Conservation (phyloP, 2,888 invertebrate species). For the Cataglyphis livida region DNA sequence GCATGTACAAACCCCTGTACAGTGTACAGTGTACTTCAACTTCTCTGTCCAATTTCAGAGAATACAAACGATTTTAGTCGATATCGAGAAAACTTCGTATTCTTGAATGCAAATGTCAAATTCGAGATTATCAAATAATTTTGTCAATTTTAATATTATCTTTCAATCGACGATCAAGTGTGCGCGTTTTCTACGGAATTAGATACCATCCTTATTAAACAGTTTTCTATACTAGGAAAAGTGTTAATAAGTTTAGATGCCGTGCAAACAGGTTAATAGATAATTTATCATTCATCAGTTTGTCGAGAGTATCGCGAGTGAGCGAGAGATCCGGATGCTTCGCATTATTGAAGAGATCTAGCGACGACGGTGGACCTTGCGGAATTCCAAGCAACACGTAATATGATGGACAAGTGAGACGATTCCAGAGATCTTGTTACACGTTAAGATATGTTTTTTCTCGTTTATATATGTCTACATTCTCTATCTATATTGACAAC, state of each 20-base stretch:
- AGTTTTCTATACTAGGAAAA: not conserved
- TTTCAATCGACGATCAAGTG: not conserved
- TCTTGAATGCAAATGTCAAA: slow-evolving; percentile 20
- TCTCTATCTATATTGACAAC: slow-evolving; percentile 44
- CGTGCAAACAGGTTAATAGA: slow-evolving; percentile 10
- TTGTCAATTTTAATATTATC: not conserved
- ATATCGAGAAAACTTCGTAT: slow-evolving; percentile 26
- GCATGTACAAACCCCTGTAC: too few species aligned
- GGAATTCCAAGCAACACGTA: slow-evolving; percentile 55
- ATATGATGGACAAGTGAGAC: slow-evolving; percentile 58
- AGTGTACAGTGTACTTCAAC: not conserved
- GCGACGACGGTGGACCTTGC: slow-evolving; percentile 52
- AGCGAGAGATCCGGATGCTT: slow-evolving; percentile 65
- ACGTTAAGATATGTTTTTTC: slow-evolving; percentile 22
- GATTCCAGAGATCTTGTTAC: not conserved
- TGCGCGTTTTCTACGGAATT: not conserved
- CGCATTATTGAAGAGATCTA: slow-evolving; percentile 4
- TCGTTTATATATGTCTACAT: slow-evolving; percentile 35
- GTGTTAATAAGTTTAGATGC: not conserved
- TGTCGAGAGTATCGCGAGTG: slow-evolving; percentile 41
- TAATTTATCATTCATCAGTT: slow-evolving; percentile 49
- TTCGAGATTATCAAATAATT: slow-evolving; percentile 2
- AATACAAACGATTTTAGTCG: slow-evolving; percentile 24
- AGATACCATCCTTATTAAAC: not conserved
- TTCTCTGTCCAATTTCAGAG: not conserved